These are phyloP conservation scores for Phalacrocorax brasilianus DNA, from an alignment of 2,113 vertebrate genomes.

Conservation along the genomic window DNA sequence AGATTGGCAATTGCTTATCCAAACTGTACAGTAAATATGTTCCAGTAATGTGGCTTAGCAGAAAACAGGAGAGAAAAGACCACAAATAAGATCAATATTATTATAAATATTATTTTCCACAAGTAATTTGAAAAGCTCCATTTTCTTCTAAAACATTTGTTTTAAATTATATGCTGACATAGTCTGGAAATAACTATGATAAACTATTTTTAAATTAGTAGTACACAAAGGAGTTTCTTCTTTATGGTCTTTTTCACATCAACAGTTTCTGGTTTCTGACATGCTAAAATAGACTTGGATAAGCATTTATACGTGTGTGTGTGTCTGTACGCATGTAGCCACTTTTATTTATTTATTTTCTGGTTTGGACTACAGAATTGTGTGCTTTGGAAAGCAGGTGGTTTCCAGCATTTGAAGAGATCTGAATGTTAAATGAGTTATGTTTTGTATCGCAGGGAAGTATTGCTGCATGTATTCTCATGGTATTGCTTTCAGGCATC, in stretches of 20 bases:
- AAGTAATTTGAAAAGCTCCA: constrained; percentile 7
- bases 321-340: not conserved
- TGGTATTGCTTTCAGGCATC: constrained; percentile 8
- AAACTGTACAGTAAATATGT: not conserved
- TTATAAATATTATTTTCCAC: constrained; percentile 46
- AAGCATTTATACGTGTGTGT: not conserved
- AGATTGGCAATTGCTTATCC: constrained; percentile 10
- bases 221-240: constrained; percentile 28
- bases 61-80: constrained; percentile 29
- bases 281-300: constrained; percentile 8
- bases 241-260: not conserved
- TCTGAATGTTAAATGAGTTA: not conserved
- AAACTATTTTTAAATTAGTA: constrained; percentile 42
- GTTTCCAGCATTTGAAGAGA: constrained; percentile 21
- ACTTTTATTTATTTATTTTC: constrained; percentile 13
- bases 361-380: not conserved
- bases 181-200: constrained; percentile 48
- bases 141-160: constrained; percentile 41
- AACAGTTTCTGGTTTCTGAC: not conserved
- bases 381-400: constrained; percentile 30
- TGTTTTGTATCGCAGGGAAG: not conserved
- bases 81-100: constrained; percentile 55
- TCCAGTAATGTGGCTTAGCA: constrained; percentile 19
- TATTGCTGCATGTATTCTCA: constrained; percentile 17
- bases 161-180: constrained; percentile 49